Base-by-base conservation (phyloP, 2,113 vertebrate species). In the Nesospiza acunhae region DNA sequence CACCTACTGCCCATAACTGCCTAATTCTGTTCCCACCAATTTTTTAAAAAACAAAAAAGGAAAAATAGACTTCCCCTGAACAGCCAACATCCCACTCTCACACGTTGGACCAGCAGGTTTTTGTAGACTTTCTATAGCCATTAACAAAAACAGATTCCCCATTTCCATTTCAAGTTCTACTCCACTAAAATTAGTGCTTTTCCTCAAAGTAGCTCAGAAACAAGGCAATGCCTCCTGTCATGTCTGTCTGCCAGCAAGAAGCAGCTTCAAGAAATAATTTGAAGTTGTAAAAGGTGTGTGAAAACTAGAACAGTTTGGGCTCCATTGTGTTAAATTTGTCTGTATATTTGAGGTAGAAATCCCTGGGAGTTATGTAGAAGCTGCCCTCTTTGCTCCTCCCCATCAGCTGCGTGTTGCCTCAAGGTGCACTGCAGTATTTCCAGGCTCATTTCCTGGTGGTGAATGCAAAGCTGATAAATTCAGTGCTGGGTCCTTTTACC, bases 341-440 rank as follows among this genome's bases (percentile, higher is more conserved):
- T 59, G 59, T 47, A 28, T 23, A 44, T 82, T 75, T 28, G 56
- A 85, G 30, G 67, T 30, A 41, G n/a, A 81, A 87, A 33, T 35
- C 59, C 28, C 7, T 6, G 12, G 63, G 74, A 74, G 22, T 72
- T 41, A 1, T 21, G 33, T 30, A 30, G 44, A 22, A 75, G 17
- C n/a, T 86, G 39, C 14, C 26, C 9, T 21, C 39, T 62, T 37
- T 13, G 5, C 59, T 81, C n/a, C 59, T 86, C 14, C 44, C 31
- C 18, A 11, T 41, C 1, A 1, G 46, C 47, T 89, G 35, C 11
- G 0, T 30, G 13, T 66, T 46, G 4, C 44, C 28, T 21, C 20
- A 2, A 50, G 70, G 47, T 11, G 18, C 63, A 4, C 37, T 27
- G 44, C 2, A 5, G 19, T 0, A 0, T 62, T 37, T 33, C 68